Conservation (phyloP, 2,888 invertebrate species). For the Xestia c-nigrum region DNA sequence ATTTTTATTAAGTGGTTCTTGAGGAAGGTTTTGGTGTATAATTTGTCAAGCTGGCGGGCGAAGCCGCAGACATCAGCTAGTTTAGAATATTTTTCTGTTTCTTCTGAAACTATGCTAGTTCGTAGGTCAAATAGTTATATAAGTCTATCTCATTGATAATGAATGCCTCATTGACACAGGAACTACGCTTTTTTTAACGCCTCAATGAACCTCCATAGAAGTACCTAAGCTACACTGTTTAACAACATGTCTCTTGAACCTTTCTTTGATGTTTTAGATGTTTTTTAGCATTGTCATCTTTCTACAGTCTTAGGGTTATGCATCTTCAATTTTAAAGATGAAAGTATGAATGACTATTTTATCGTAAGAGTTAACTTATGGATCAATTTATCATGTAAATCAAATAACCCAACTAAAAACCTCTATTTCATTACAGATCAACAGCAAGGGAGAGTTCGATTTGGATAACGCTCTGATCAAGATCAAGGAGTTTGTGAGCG, state of each 20-base stretch:
- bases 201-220: background rate
- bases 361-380: background rate
- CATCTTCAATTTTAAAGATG: background rate
- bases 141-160: background rate
- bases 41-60: too few species aligned
- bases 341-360: background rate
- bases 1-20: too few species aligned
- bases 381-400: background rate
- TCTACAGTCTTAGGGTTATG: background rate
- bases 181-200: background rate
- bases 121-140: background rate
- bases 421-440: constrained; percentile 52
- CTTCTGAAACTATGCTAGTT: background rate
- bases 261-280: background rate
- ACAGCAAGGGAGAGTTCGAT: constrained; percentile 55
- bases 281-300: background rate
- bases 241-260: background rate
- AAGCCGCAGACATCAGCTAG: too few species aligned
- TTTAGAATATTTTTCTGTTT: too few species aligned
- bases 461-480: constrained; percentile 33
- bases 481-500: constrained; percentile 41
- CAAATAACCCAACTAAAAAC: background rate
- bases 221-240: background rate
- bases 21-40: too few species aligned
- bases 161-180: background rate